phyloP scores from a whole-genome alignment of 2,888 invertebrate species.

The Ommatoiulus sabulosus region DNA sequence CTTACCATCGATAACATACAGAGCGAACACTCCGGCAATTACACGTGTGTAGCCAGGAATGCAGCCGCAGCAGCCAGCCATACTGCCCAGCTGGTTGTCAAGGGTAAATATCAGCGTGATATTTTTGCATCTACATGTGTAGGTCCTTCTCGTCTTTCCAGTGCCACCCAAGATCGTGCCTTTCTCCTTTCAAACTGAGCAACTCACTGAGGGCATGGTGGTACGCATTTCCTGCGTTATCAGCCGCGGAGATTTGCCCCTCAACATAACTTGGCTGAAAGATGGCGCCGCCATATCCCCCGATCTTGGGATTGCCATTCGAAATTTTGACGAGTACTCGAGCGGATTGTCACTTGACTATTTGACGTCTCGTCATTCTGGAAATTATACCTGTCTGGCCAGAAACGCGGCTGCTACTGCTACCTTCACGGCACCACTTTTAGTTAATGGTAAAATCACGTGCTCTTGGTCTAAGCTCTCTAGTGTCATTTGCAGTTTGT shows the following conservation, averaged over 20 bases:
- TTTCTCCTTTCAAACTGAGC: slow-evolving; percentile 61
- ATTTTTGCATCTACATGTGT: background rate
- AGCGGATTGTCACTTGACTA: slow-evolving; percentile 71
- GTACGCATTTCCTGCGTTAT: slow-evolving; percentile 61
- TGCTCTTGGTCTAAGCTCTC: slow-evolving; percentile 11
- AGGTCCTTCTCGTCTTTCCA: slow-evolving; percentile 1
- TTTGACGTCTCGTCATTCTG: slow-evolving; percentile 64
- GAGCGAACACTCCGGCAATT: slow-evolving; percentile 66
- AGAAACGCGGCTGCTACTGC: slow-evolving; percentile 55
- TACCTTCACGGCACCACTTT: slow-evolving; percentile 55
- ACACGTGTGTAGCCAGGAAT: slow-evolving; percentile 67
- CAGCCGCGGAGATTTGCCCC: slow-evolving; percentile 66
- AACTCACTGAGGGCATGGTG: slow-evolving; percentile 60
- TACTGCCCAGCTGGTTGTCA: slow-evolving; percentile 65
- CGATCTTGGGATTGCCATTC: slow-evolving; percentile 52
- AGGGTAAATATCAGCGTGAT: slow-evolving; percentile 63
- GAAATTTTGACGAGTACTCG: slow-evolving; percentile 64
- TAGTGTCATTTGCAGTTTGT: too few relatives aligned
- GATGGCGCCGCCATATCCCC: slow-evolving; percentile 72
- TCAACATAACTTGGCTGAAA: slow-evolving; percentile 77
- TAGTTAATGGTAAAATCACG: slow-evolving; percentile 56
- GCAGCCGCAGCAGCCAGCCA: slow-evolving; percentile 65
- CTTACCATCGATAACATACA: slow-evolving; percentile 65
- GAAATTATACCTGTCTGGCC: slow-evolving; percentile 66
- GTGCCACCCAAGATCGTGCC: slow-evolving; percentile 62